Evolutionary conservation across 2,888 invertebrate genomes (phyloP), one percentile per base, ranked within the genome.

Genomic region (Pristionchus japonicus): DNA sequence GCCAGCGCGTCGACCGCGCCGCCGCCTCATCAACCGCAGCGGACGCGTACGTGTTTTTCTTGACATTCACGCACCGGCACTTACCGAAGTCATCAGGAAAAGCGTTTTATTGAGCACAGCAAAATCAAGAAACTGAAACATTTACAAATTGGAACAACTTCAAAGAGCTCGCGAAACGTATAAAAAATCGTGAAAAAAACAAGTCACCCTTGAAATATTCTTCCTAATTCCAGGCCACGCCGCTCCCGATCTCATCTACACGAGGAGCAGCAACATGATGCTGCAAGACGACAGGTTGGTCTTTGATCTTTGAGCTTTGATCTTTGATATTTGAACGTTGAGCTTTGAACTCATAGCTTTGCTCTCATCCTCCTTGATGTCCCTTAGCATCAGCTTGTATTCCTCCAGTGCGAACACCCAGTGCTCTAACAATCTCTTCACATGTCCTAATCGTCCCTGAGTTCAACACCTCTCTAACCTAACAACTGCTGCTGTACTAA

Each of bases 241-340:
- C n/a, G n/a, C n/a, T n/a, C n/a, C n/a, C n/a, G 77, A 77, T 2
- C 77, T 77, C 23, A 77, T 77, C 77, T 77, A 77, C 77, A 77
- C 77, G 77, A 77, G 47, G n/a, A 77, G 43, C 27, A 77, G 77
- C 27, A 52, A 52, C 20, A 77, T 77, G 77, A 77, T 77, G 77
- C 77, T 77, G 77, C 77, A 77, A 47, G 77, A 77, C 17, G 77
- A 77, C 43, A 77, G 77, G 77, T 77, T 77, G 77, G 77, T 77
- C 40, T 3, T 27, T 40, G 27, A 77, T 27, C 23, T 77, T 77
- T 47, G 77, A 77, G n/a, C 23, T 77, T 77, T 43, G 77, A 23
- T 43, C 43, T 77, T 43, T 43, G 77, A 77, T 4, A 23, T 43
- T 77, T 40, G 27, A 77, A 6, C 23, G 43, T 77, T 47, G 77